Percentiles rank a stretch among this genome's conserved stretches.
phyloP scores from a whole-genome alignment of 2,113 vertebrate genomes.

The Fregetta grallaria region DNA sequence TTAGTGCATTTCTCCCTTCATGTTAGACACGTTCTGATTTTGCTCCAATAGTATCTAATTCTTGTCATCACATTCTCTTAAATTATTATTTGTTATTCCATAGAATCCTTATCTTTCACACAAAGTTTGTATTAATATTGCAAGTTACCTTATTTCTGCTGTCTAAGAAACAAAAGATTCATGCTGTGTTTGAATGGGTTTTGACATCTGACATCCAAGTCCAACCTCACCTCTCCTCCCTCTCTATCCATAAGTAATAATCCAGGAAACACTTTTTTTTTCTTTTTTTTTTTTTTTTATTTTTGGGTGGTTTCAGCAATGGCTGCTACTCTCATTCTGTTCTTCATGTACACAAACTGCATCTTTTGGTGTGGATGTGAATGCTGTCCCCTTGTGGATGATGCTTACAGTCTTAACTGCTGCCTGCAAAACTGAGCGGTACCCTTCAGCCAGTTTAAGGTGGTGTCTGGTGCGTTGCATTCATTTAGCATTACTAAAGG shows the following conservation, averaged over 20 bases:
- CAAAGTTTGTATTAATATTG: not conserved
- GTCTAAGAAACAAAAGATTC: not conserved
- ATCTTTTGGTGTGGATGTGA: slow-evolving; percentile 18
- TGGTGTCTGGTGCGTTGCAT: not conserved
- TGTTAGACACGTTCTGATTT: not conserved
- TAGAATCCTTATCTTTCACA: not conserved
- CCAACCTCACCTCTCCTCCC: not conserved
- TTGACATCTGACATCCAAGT: not conserved
- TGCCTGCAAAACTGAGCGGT: not conserved
- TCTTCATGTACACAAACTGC: not conserved
- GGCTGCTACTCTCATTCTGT: not conserved
- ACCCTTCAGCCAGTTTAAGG: not conserved
- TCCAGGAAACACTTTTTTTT: not conserved
- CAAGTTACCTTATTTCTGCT: not conserved
- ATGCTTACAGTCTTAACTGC: not conserved
- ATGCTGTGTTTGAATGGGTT: not conserved
- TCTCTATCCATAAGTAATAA: not conserved
- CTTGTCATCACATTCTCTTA: not conserved
- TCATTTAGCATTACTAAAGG: not conserved
- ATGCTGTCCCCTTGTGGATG: slow-evolving; percentile 57
- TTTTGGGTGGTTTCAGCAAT: not conserved
- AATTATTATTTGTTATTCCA: not conserved
- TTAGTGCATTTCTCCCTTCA: not conserved
- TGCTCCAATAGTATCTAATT: not conserved
- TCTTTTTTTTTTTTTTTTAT: too few species aligned